Percentiles rank a stretch among this genome's conserved stretches.
These are phyloP conservation scores for Eleginops maclovinus DNA, from an alignment of 2,113 vertebrate species.

Conservation along the genomic window DNA sequence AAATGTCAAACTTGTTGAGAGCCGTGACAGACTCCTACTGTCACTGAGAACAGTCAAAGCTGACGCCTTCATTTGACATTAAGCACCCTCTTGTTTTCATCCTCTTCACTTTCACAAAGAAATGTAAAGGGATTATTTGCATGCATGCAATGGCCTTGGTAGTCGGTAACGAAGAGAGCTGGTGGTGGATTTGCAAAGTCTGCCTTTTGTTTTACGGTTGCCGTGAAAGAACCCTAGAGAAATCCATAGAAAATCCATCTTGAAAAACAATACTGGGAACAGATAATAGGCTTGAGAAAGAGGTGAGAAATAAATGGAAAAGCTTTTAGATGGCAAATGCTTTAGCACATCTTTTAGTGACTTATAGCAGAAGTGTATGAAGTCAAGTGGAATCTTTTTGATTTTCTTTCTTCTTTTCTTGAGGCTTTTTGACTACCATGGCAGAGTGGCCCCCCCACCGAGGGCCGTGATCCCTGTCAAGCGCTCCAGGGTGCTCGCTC, in stretches of 20 bases:
- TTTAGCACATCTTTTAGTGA: background rate
- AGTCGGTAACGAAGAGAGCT: background rate
- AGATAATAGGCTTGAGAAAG: conserved; percentile 16
- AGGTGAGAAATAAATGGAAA: conserved; percentile 25
- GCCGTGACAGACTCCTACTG: conserved; percentile 46
- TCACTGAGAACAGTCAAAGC: conserved; percentile 39
- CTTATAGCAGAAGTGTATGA: conserved; percentile 2
- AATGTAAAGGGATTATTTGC: conserved; percentile 10
- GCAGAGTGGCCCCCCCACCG: conserved; percentile 94
- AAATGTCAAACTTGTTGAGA: conserved; percentile 77
- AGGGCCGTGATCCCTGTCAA: conserved; percentile 95
- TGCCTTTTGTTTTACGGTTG: conserved; percentile 35
- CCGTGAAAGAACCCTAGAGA: background rate
- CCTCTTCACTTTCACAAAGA: conserved; percentile 33
- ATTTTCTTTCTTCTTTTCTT: conserved; percentile 55
- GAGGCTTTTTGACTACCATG: conserved; percentile 97
- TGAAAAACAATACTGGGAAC: conserved; percentile 32
- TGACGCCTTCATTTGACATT: conserved; percentile 74
- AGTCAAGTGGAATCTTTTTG: conserved; percentile 22
- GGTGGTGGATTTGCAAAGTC: conserved; percentile 2
- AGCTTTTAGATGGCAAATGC: conserved; percentile 18
- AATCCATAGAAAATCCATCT: conserved; percentile 23
- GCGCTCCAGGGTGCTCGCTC: conserved; percentile 91
- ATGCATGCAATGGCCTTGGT: background rate
- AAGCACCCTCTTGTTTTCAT: conserved; percentile 41